Base-by-base conservation (phyloP, 2,113 vertebrate species). In the Silurus glanis region DNA sequence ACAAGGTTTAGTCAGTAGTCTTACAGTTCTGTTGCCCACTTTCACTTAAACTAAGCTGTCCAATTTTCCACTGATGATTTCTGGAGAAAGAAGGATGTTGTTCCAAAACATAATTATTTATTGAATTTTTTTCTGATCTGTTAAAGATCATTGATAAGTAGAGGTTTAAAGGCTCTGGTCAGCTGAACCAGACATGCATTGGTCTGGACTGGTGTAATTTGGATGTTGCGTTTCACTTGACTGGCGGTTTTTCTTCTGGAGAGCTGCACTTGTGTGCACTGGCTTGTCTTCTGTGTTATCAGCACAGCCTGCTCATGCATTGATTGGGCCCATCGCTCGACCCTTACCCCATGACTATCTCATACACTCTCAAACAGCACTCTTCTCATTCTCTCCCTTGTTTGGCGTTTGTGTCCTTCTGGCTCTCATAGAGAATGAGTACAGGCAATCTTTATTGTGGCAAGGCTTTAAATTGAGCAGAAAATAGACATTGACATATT, bases 401-500 rank as follows among this genome's bases (percentile, higher is more conserved):
- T 66, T 51, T 83, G 55, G 59, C 90, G 91, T 90, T 89, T 85
- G 89, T 91, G 81, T 90, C 92, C 85, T 61, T 76, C 61, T 79
- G 28, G 37, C 78, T 88, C 82, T 61, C 85, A 62, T 76, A 83
- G 88, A 91, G 16, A 37, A 58, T 56, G 25, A 61, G 86, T 90
- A 82, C 78, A 82, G 87, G 85, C 88, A 90, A 90, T 94, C 91
- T 91, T 92, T 90, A 91, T 89, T 91, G 92, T 87, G 72, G 87
- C 89, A 89, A 90, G 87, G 88, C 88, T 91, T 91, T 92, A 92
- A 93, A 94, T 94, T 93, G 92, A 93, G 93, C 92, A 94, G 93
- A 95, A 94, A 94, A 94, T 93, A 93, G 93, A 93, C 92, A 93
- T 92, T 93, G 93, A 94, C 90, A 92, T 91, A 90, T 94, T 92